A percentile compares a stretch with the other conserved stretches of the same genome.
Evolutionary conservation across 2,797 vertebrate species (phyloP).

Genomic region (Tamandua tetradactyla): DNA sequence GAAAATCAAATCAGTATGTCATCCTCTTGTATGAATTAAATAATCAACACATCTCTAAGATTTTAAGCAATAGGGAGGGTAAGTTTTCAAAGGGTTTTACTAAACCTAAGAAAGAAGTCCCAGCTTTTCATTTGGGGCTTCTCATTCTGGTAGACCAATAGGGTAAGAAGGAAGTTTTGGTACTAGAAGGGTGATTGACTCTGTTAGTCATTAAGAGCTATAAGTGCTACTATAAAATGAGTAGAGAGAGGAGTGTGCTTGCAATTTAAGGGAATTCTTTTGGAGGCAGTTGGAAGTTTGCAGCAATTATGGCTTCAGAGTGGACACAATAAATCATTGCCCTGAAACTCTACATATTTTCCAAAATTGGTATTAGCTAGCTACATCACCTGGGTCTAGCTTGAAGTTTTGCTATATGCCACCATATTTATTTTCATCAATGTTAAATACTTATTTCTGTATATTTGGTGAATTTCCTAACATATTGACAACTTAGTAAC

Average conservation of each 20-base stretch:
- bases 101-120: not conserved
- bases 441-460: no score
- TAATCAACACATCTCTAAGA: not conserved
- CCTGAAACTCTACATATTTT: no score
- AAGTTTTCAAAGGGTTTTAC: not conserved
- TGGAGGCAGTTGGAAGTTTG: not conserved
- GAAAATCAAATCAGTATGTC: not conserved
- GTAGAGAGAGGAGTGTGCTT: not conserved
- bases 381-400: no score
- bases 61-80: not conserved
- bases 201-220: not conserved
- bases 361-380: no score
- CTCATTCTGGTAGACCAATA: not conserved
- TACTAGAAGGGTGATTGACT: not conserved
- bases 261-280: not conserved
- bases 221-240: not conserved
- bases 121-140: not conserved
- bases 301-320: not conserved
- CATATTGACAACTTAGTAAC: no score
- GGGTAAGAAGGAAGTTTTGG: not conserved
- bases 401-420: no score
- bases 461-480: no score
- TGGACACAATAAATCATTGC: no score
- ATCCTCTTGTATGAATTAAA: not conserved
- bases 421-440: no score